Base-by-base conservation (phyloP, 2,888 invertebrate species). In the Trichogramma dendrolimi region DNA sequence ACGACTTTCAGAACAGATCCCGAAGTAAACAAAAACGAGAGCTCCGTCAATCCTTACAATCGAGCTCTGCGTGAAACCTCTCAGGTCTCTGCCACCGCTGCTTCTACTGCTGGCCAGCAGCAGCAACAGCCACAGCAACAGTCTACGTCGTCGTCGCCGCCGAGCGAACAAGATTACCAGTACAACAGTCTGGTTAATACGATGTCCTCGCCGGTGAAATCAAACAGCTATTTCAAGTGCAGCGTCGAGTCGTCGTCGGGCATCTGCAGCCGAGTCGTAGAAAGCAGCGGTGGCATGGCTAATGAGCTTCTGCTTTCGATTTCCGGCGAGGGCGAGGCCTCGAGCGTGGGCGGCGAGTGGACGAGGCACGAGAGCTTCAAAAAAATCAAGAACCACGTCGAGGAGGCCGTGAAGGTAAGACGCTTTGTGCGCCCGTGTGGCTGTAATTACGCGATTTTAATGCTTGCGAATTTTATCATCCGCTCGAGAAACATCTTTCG, bases 21-120 rank as follows among this genome's bases (percentile, higher is more conserved):
- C 27, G 55, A 59, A 40, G 50, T 60, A 41, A 58, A 27, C 55
- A 68, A 68, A 54, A 68, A 63, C 54, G 68, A 70, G 55, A 73
- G 71, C 58, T 68, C 72, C 10, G 62, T 68, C 61, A 75, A 75
- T 69, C 74, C 74, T 51, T 73, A 74, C 67, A 70, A 74, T 68
- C 71, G 71, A 61, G 67, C 63, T n/a, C 55, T 27, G n/a, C 5
- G 27, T 27, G 27, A 27, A 27, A 27, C 27, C 27, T 5, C 40
- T 7, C 49, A 66, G 67, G 55, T 62, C 68, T 55, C 63, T 67
- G 58, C 46, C 39, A 43, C 42, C 27, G 11, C 46, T 53, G 40
- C 41, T 40, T 10, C 40, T 7, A 7, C 6, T 27, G 1, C 40
- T 5, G 39, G 6, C 39, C 8, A 44, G 5, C 14, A 47, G 42